phyloP scores from a whole-genome alignment of 2,797 vertebrate species.

The Pangasius djambal region DNA sequence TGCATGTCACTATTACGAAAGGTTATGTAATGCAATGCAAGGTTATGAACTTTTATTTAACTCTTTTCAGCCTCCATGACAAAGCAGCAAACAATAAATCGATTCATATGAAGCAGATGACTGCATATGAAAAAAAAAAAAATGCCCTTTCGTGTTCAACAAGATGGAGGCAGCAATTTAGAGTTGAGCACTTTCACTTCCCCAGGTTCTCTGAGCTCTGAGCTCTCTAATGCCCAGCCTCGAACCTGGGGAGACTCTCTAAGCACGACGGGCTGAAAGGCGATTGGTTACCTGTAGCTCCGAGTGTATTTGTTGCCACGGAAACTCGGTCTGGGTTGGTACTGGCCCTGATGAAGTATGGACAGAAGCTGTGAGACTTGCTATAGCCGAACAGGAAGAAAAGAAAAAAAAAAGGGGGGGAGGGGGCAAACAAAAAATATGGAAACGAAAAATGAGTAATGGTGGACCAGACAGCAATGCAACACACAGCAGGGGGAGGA shows the following conservation, averaged over 20 bases:
- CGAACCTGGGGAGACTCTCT: conserved; percentile 26
- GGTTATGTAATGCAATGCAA: conserved; percentile 1
- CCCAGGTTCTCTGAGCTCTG: conserved; percentile 12
- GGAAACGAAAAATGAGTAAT: conserved; percentile 77
- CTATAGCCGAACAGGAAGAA: conserved; percentile 79
- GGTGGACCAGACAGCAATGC: conserved; percentile 73
- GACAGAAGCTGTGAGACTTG: conserved; percentile 99
- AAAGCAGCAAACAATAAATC: conserved; percentile 22
- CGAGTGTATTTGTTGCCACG: conserved; percentile 98
- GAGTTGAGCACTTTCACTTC: conserved; percentile 24
- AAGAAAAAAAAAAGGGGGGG: conserved; percentile 39
- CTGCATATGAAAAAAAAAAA: conserved; percentile 23
- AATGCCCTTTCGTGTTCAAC: conserved; percentile 9
- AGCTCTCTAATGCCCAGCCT: conserved; percentile 34
- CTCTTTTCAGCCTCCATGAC: conserved; percentile 2
- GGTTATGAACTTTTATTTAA: conserved; percentile 8
- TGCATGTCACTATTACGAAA: background rate
- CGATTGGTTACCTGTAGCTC: conserved; percentile 91
- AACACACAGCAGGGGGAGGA: conserved; percentile 53
- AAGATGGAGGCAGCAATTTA: conserved; percentile 36
- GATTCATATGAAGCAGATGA: conserved; percentile 15
- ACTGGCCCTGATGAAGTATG: conserved; percentile 99
- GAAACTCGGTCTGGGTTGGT: conserved; percentile 98
- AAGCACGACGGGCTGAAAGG: conserved; percentile 36
- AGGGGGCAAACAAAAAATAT: conserved; percentile 64